These are phyloP conservation scores for Istiophorus platypterus DNA, from an alignment of 2,113 vertebrate species.

Conservation along the genomic window DNA sequence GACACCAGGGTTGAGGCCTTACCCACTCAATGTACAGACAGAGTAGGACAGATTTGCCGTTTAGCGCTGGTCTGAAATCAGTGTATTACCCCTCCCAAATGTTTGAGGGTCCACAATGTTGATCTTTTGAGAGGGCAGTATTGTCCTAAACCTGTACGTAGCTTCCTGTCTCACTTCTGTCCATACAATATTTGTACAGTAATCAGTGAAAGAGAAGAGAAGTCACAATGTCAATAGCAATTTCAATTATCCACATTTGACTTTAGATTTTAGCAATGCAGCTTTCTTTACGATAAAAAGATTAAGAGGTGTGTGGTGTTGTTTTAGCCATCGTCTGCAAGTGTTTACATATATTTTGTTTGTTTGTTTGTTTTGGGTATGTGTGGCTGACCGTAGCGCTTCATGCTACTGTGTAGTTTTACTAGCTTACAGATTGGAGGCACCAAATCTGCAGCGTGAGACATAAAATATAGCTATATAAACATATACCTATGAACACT, in stretches of 20 bases:
- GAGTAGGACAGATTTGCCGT: slow-evolving; percentile 56
- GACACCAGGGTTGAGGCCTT: slow-evolving; percentile 85
- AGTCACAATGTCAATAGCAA: slow-evolving; percentile 63
- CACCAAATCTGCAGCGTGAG: slow-evolving; percentile 78
- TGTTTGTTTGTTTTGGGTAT: slow-evolving; percentile 46
- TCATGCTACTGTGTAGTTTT: slow-evolving; percentile 78
- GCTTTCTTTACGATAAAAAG: slow-evolving; percentile 55
- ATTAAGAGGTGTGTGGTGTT: slow-evolving; percentile 62
- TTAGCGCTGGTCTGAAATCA: slow-evolving; percentile 62
- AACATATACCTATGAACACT: slow-evolving; percentile 71
- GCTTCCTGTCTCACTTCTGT: slow-evolving; percentile 70
- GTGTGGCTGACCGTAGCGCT: slow-evolving; percentile 56
- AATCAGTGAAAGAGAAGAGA: slow-evolving; percentile 63
- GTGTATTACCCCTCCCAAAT: slow-evolving; percentile 47
- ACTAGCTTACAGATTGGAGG: slow-evolving; percentile 65
- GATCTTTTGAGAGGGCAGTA: slow-evolving; percentile 48
- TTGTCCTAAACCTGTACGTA: slow-evolving; percentile 58
- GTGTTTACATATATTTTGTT: slow-evolving; percentile 62
- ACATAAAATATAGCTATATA: slow-evolving; percentile 71
- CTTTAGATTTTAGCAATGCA: slow-evolving; percentile 67
- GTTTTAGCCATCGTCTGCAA: slow-evolving; percentile 71
- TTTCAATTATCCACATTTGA: slow-evolving; percentile 67
- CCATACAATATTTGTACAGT: slow-evolving; percentile 66
- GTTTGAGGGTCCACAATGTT: slow-evolving; percentile 35
- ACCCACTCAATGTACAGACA: slow-evolving; percentile 74